These are phyloP conservation scores for Hydriomena furcata DNA, from an alignment of 2,888 invertebrate genomes.

Conservation along the genomic window DNA sequence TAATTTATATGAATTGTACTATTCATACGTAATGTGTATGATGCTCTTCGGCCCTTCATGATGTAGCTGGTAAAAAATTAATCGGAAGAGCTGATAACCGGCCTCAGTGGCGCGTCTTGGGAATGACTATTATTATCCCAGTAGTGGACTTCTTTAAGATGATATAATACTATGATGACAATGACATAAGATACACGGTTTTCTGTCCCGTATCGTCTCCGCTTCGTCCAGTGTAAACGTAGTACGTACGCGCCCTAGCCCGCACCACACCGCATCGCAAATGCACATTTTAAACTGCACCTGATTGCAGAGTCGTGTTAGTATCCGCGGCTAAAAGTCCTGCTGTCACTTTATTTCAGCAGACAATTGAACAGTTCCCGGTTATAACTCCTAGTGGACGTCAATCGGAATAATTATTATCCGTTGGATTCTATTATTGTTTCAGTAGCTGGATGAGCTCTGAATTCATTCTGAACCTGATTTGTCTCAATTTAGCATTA, in stretches of 20 bases:
- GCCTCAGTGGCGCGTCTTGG: too few species aligned
- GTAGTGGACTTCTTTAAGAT: too few species aligned
- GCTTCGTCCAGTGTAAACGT: conserved; percentile 4
- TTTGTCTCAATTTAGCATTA: background rate
- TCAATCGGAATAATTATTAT: conserved; percentile 36
- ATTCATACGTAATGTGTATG: too few species aligned
- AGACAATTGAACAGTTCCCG: conserved; percentile 51
- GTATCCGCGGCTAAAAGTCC: conserved; percentile 73
- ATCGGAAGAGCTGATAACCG: too few species aligned
- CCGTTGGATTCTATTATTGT: conserved; percentile 25
- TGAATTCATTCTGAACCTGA: background rate
- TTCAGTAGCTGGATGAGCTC: conserved; percentile 18
- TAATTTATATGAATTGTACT: too few species aligned
- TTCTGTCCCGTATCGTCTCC: conserved; percentile 1
- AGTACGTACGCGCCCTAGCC: conserved; percentile 70
- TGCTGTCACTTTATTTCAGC: conserved; percentile 69
- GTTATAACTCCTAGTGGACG: conserved; percentile 45
- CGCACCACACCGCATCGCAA: conserved; percentile 69
- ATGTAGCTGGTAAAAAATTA: too few species aligned
- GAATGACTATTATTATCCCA: too few species aligned
- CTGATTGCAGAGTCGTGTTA: conserved; percentile 81
- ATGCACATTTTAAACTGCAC: conserved; percentile 83
- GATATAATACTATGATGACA: too few species aligned
- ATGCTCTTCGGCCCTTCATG: too few species aligned
- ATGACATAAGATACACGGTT: too few species aligned